These are phyloP conservation scores for Allophyes oxyacanthae DNA, from an alignment of 2,888 invertebrate genomes.

Conservation along the genomic window DNA sequence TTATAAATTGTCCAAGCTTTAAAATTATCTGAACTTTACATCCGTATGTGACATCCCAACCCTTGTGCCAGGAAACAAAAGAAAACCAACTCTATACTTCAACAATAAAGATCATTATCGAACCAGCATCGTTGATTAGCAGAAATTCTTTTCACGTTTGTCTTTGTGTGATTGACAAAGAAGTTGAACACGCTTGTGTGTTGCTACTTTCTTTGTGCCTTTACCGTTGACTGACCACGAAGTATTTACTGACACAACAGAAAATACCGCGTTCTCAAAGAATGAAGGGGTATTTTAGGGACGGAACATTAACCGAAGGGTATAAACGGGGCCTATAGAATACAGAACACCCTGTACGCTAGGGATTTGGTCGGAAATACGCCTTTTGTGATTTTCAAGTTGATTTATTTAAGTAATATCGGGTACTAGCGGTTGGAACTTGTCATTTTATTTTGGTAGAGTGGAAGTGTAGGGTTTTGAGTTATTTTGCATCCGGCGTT, in stretches of 20 bases:
- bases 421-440: too few species aligned
- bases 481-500: too few species aligned
- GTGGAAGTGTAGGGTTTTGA: too few species aligned
- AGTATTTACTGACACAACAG: background rate
- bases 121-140: background rate
- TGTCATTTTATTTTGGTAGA: too few species aligned
- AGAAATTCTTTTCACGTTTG: conserved; percentile 10
- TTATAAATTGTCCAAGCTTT: background rate
- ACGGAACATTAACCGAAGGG: too few species aligned
- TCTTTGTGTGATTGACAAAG: conserved; percentile 11
- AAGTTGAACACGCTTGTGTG: background rate
- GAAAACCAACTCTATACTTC: background rate
- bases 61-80: background rate
- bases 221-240: background rate
- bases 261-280: background rate
- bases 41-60: conserved; percentile 1
- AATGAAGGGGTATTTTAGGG: background rate
- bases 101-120: conserved; percentile 3
- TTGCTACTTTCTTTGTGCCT: conserved; percentile 2
- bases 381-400: too few species aligned
- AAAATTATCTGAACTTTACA: background rate
- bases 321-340: too few species aligned
- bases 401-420: too few species aligned
- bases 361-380: too few species aligned
- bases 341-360: too few species aligned